Percentiles rank a stretch among this genome's conserved stretches.
phyloP scores from a whole-genome alignment of 2,113 vertebrate species.

The Gadus macrocephalus region DNA sequence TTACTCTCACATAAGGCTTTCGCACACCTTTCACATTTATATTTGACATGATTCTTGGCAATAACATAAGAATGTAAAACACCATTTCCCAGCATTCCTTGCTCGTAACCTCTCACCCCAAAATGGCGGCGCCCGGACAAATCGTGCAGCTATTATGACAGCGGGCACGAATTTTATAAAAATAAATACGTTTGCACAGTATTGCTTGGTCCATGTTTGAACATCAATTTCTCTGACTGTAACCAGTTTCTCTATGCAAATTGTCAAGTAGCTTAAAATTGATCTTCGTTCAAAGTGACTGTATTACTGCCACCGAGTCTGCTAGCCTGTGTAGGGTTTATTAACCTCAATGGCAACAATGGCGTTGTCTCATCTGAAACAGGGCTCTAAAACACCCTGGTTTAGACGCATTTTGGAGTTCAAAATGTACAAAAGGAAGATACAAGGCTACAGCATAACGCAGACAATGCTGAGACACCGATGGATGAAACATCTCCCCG shows the following conservation, averaged over 20 bases:
- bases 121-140: conserved; percentile 58
- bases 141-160: conserved; percentile 18
- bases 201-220: no score
- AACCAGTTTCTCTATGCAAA: not conserved
- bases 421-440: conserved; percentile 52
- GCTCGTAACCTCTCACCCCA: conserved; percentile 38
- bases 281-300: not conserved
- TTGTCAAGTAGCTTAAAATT: not conserved
- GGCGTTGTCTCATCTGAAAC: conserved; percentile 37
- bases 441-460: conserved; percentile 10
- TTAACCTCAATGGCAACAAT: conserved; percentile 24
- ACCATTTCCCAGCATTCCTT: conserved; percentile 55
- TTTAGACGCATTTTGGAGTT: conserved; percentile 44
- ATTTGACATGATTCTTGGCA: no score
- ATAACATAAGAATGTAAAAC: conserved; percentile 21
- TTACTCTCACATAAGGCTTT: no score
- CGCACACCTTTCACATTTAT: no score
- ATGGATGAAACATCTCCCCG: conserved; percentile 55
- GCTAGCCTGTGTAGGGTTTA: not conserved
- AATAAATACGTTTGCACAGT: no score
- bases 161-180: no score
- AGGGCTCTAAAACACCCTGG: conserved; percentile 23
- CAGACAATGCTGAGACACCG: conserved; percentile 56
- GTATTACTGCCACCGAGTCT: not conserved
- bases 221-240: no score